Evolutionary conservation across 2,113 vertebrate species (phyloP).

Genomic region (Phaethon lepturus): DNA sequence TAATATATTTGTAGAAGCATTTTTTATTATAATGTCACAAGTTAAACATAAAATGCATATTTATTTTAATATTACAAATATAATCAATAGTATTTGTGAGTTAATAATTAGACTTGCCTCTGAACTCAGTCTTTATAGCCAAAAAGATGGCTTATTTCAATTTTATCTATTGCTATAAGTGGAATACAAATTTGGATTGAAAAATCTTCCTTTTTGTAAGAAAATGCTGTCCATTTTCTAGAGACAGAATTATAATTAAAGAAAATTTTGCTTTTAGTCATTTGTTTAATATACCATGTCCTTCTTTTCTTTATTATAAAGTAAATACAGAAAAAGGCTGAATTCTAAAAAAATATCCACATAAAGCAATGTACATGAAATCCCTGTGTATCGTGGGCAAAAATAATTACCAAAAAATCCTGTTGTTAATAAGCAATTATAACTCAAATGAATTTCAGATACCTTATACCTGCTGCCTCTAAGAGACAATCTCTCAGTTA

Average conservation of each 20-base stretch:
- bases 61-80: background rate
- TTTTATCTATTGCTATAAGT: background rate
- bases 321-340: background rate
- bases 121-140: background rate
- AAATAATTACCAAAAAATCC: background rate
- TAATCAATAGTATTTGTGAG: background rate
- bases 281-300: background rate
- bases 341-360: background rate
- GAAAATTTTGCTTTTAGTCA: background rate
- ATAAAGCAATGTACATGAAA: background rate
- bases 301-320: background rate
- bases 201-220: background rate
- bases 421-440: background rate
- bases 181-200: background rate
- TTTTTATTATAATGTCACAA: background rate
- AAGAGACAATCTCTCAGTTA: background rate
- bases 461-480: background rate
- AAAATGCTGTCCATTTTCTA: background rate
- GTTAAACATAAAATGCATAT: background rate
- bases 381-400: background rate
- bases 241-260: background rate
- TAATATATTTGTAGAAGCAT: too few species aligned
- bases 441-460: conserved; percentile 10
- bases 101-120: background rate
- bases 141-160: background rate